phyloP scores from a whole-genome alignment of 2,797 vertebrate species.

The Hoplostethus mediterraneus region DNA sequence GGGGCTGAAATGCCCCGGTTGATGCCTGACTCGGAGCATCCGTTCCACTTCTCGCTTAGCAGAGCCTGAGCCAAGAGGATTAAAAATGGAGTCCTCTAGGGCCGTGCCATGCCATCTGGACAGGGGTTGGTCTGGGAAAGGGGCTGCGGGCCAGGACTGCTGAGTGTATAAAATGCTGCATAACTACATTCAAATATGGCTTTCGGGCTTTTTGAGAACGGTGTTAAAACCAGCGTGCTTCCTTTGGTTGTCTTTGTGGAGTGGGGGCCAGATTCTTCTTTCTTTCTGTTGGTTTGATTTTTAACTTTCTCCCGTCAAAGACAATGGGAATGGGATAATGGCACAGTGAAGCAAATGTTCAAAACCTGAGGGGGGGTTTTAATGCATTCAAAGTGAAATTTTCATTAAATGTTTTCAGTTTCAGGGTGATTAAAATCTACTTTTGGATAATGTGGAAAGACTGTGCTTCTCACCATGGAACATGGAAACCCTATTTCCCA shows the following conservation, averaged over 20 bases:
- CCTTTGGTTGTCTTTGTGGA: neutral
- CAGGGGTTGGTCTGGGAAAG: conserved; percentile 76
- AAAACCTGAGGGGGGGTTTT: neutral
- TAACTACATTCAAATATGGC: conserved; percentile 58
- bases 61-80: conserved; percentile 80
- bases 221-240: conserved; percentile 1
- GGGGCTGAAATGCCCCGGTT: conserved; percentile 63
- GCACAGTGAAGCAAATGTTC: neutral
- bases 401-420: neutral
- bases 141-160: conserved; percentile 70
- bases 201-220: conserved; percentile 39
- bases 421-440: neutral
- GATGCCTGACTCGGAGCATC: conserved; percentile 75
- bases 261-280: neutral
- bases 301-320: conserved; percentile 1
- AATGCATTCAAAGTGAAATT: neutral
- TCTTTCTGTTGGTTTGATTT: conserved; percentile 31
- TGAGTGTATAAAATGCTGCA: conserved; percentile 68
- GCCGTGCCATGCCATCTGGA: conserved; percentile 81
- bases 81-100: conserved; percentile 80
- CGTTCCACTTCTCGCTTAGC: conserved; percentile 77
- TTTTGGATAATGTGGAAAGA: neutral
- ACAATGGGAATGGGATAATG: neutral
- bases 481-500: neutral
- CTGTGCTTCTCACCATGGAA: neutral